Base-by-base conservation (phyloP, 2,797 vertebrate species). In the Rhynchonycteris naso region DNA sequence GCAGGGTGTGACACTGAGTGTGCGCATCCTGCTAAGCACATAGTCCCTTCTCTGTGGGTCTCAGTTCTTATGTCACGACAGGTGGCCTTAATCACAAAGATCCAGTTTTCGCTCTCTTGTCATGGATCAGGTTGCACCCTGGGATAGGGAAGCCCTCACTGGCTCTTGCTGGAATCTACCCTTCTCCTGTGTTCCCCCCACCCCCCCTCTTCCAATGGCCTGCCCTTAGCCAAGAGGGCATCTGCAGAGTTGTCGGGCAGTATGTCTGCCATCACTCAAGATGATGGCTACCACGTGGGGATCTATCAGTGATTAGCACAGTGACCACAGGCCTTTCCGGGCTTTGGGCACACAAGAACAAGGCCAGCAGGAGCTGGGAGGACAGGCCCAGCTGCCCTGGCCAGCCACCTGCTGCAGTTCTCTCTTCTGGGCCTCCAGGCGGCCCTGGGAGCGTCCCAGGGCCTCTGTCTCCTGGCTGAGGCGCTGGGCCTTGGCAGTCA, bases 391-490 rank as follows among this genome's bases (percentile, higher is more conserved):
- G 56, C 6, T 14, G 43, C 79, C 69, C 66, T 7, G 7, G 43
- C 16, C 1, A 2, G 58, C 80, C 93, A 99, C 99, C 99, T 99
- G 99, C 90, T 99, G 99, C 96, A 99, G 99, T 96, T 99, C 99
- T 66, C 98, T 98, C 98, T 98, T 99, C 98, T 99, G 99, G 19
- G 98, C 99, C 97, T 99, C 98, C 92, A 99, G 98, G 38, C 99
- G 99, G 97, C 98, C 98, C 98, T 99, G 98, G 97, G 97, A 97
- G 56, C 98, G 97, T 5, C 98, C 97, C 10, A 98, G 96, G 4
- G 97, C 97, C 76, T 98, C 97, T 0, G 98, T 98, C 90, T 98
- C 98, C 81, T 91, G 96, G 47, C 96, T 98, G 26, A 98, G 98
- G 24, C 97, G 97, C 96, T 98, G 99, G 0, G 98, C 98, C 96